Evolutionary conservation across 2,888 invertebrate species (phyloP).

Genomic region (Acleris emargana): DNA sequence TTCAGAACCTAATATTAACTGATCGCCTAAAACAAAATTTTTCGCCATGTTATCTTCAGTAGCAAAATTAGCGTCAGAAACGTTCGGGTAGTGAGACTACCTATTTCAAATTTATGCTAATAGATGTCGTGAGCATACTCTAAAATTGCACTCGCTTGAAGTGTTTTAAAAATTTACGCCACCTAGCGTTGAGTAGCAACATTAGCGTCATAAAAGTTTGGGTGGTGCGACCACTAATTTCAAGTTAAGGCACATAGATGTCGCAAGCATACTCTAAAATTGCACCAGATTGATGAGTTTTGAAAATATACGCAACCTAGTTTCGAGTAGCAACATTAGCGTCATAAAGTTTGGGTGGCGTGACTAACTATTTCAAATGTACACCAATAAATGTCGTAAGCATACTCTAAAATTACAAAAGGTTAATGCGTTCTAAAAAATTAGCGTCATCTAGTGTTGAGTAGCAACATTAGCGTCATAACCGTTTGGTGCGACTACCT

Average conservation of each 20-base stretch:
- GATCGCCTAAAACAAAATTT: too few species aligned
- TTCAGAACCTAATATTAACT: too few species aligned
- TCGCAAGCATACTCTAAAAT: neutral
- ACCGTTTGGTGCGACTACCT: too few species aligned
- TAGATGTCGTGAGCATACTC: too few species aligned
- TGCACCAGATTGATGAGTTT: too few species aligned
- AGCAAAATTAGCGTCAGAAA: too few species aligned
- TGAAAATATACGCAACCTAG: constrained; percentile 6
- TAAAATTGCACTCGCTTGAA: too few species aligned
- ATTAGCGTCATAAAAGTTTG: neutral
- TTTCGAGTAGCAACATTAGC: constrained; percentile 16
- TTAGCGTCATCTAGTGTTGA: constrained; percentile 26
- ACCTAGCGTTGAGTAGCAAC: constrained; percentile 22
- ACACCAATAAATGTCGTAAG: neutral
- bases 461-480: constrained; percentile 8
- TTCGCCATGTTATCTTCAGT: too few species aligned
- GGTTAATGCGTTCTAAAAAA: too few species aligned
- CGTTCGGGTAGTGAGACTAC: too few species aligned
- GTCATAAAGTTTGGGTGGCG: too few species aligned
- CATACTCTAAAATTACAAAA: neutral
- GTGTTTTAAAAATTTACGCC: constrained; percentile 5
- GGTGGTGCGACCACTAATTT: neutral
- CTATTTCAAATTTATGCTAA: too few species aligned
- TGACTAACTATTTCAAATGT: neutral
- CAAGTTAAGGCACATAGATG: neutral